A percentile compares a stretch with the other conserved stretches of the same genome.
These are phyloP conservation scores for Chlamydotis undulata DNA, from an alignment of 2,113 vertebrate genomes.

Conservation along the genomic window DNA sequence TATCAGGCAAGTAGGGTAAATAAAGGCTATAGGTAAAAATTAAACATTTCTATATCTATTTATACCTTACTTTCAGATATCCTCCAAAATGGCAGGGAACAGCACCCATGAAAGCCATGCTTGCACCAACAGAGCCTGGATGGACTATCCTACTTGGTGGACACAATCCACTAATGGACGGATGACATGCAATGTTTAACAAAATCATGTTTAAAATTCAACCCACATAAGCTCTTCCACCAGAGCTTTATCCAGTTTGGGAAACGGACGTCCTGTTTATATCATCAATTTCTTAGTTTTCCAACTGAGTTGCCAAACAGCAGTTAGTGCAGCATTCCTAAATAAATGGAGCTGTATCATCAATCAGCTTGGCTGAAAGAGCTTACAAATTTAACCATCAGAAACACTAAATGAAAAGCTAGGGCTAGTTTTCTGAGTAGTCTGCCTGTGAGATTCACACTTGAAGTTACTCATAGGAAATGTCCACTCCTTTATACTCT, in stretches of 20 bases:
- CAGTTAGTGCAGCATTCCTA: neutral
- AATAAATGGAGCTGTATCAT: neutral
- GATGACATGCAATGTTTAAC: accelerated
- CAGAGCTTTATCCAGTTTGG: neutral
- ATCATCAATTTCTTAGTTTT: neutral
- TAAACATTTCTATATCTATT: neutral
- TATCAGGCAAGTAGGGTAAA: neutral
- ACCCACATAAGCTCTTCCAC: neutral
- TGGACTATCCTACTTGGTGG: too few species aligned
- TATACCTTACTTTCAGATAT: neutral
- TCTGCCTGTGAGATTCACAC: neutral
- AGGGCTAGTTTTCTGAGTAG: neutral
- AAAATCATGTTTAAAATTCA: neutral
- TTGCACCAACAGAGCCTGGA: too few species aligned
- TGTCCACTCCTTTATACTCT: neutral
- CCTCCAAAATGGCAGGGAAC: accelerated
- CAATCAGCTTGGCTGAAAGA: neutral
- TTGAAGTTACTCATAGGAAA: neutral
- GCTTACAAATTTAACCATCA: neutral
- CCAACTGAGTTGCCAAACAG: neutral
- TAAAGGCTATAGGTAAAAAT: neutral
- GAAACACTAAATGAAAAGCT: neutral
- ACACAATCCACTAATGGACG: neutral
- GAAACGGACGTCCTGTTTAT: neutral
- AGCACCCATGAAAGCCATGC: accelerated